A percentile compares a stretch with the other conserved stretches of the same genome.
phyloP scores from a whole-genome alignment of 2,797 vertebrate species.

The Rhinatrema bivittatum region DNA sequence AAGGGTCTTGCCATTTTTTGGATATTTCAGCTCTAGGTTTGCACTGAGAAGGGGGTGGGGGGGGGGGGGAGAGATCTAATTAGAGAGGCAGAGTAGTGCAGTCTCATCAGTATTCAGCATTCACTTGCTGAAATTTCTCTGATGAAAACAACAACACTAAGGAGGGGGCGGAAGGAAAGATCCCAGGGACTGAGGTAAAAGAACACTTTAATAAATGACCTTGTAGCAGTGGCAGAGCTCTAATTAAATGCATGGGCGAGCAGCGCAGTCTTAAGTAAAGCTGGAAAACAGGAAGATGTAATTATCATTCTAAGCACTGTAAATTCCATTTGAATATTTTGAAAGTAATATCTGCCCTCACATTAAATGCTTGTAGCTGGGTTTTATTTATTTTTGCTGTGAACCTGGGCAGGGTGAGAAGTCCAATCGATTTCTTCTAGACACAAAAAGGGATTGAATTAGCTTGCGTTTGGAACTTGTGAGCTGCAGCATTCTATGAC shows the following conservation, averaged over 20 bases:
- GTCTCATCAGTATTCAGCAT: conserved; percentile 62
- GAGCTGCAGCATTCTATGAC: too few relatives aligned
- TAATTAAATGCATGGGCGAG: conserved; percentile 67
- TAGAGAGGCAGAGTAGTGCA: too few relatives aligned
- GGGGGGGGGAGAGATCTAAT: too few relatives aligned
- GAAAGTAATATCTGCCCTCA: too few relatives aligned
- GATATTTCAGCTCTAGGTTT: conserved; percentile 68
- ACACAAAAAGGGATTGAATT: too few relatives aligned
- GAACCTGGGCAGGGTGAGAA: too few relatives aligned
- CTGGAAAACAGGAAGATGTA: conserved; percentile 52
- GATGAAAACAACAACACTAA: conserved; percentile 69
- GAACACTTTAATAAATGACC: conserved; percentile 71
- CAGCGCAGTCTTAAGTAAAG: conserved; percentile 61
- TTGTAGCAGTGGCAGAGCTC: conserved; percentile 55
- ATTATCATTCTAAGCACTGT: conserved; percentile 47
- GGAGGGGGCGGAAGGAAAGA: conserved; percentile 48
- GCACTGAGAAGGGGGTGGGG: too few relatives aligned
- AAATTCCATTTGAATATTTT: too few relatives aligned
- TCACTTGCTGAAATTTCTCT: conserved; percentile 56
- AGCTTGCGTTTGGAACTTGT: too few relatives aligned
- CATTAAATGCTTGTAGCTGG: too few relatives aligned
- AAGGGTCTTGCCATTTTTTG: conserved; percentile 58
- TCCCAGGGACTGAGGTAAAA: conserved; percentile 60
- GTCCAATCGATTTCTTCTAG: too few relatives aligned
- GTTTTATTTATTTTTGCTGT: too few relatives aligned